Percentiles rank a stretch among this genome's conserved stretches.
Conservation (phyloP, 2,888 invertebrate genomes). For the Plusia festucae region DNA sequence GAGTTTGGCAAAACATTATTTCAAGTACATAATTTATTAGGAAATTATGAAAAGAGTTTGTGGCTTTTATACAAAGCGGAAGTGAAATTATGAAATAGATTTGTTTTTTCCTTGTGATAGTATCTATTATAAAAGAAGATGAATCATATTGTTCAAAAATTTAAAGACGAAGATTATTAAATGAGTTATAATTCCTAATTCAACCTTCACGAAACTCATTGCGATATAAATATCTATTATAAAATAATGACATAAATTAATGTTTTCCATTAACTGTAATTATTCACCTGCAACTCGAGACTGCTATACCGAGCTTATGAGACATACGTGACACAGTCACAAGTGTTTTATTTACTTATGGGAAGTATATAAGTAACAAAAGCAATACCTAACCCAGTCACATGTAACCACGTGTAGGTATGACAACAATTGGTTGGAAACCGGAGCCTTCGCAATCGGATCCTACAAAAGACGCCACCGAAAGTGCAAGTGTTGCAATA, state of each 20-base stretch:
- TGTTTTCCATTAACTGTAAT: too few relatives aligned
- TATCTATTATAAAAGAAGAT: too few relatives aligned
- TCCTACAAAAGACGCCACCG: constrained; percentile 74
- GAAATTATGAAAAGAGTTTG: constrained; percentile 46
- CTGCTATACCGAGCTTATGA: too few relatives aligned
- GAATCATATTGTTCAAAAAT: too few relatives aligned
- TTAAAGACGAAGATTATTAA: too few relatives aligned
- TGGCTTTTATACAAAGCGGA: constrained; percentile 33
- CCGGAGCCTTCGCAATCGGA: constrained; percentile 72
- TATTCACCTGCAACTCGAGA: too few relatives aligned
- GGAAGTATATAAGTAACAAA: constrained; percentile 20
- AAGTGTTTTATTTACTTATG: constrained; percentile 26
- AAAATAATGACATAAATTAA: too few relatives aligned
- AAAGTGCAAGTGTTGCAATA: constrained; percentile 89
- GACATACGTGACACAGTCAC: constrained; percentile 15
- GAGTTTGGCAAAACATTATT: constrained; percentile 35
- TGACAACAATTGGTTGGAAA: constrained; percentile 66
- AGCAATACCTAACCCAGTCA: constrained; percentile 5
- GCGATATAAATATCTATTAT: too few relatives aligned
- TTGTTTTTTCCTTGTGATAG: constrained; percentile 6
- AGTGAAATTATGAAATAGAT: constrained; percentile 32
- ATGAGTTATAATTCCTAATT: too few relatives aligned
- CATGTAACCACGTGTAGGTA: constrained; percentile 60
- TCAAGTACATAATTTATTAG: constrained; percentile 37
- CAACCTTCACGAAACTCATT: too few relatives aligned